A percentile compares a stretch with the other conserved stretches of the same genome.
These are phyloP conservation scores for Chrysotoxum bicinctum DNA, from an alignment of 2,888 invertebrate species.

Conservation along the genomic window DNA sequence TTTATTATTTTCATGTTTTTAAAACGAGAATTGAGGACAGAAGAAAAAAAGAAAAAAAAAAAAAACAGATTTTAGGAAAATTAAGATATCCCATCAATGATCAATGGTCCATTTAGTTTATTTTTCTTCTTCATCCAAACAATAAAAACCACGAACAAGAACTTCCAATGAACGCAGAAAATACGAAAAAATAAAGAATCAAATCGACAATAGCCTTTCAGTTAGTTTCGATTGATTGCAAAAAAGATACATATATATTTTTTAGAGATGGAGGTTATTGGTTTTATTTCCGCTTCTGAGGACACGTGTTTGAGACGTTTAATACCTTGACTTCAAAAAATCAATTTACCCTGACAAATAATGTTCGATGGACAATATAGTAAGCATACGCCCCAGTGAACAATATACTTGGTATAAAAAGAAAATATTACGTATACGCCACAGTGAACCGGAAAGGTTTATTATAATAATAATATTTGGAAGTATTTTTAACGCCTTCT, in stretches of 20 bases:
- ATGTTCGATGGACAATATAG: not conserved
- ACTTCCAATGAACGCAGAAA: not conserved
- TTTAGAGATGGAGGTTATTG: not conserved
- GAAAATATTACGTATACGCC: too few species aligned
- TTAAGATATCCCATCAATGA: slow-evolving; percentile 44
- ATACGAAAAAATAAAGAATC: not conserved
- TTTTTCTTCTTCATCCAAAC: slow-evolving; percentile 1
- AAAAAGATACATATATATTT: not conserved
- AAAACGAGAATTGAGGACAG: not conserved
- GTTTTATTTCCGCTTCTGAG: not conserved
- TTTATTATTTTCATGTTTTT: slow-evolving; percentile 39
- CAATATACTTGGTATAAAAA: too few species aligned
- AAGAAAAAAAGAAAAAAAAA: not conserved
- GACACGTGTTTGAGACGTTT: not conserved
- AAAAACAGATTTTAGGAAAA: slow-evolving; percentile 24
- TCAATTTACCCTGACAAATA: not conserved
- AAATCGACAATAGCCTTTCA: slow-evolving; percentile 47
- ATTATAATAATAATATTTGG: too few species aligned
- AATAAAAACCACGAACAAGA: not conserved
- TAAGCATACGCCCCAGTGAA: slow-evolving; percentile 3
- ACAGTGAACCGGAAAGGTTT: too few species aligned
- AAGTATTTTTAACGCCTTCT: too few species aligned
- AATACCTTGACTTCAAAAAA: not conserved
- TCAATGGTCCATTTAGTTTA: slow-evolving; percentile 41
- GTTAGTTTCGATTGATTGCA: not conserved